These are phyloP conservation scores for Zingel zingel DNA, from an alignment of 2,113 vertebrate species.

Conservation along the genomic window DNA sequence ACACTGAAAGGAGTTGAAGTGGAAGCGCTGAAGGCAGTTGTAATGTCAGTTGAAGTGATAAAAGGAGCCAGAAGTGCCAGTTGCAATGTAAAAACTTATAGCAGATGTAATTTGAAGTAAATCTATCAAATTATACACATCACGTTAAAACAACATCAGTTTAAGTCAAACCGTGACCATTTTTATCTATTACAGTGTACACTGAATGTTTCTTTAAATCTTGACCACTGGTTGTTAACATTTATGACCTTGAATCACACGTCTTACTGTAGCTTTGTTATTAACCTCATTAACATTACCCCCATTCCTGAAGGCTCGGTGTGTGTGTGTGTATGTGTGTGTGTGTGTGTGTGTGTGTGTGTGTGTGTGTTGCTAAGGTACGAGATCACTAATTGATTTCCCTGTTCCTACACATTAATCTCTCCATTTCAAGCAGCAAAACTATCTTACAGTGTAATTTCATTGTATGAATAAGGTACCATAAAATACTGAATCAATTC, in stretches of 20 bases:
- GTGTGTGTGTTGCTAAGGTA: neutral
- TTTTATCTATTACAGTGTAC: neutral
- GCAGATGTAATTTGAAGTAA: neutral
- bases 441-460: neutral
- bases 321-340: slow-evolving; percentile 28
- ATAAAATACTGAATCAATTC: neutral
- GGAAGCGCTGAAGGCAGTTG: too few species aligned
- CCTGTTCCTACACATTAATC: slow-evolving; percentile 3
- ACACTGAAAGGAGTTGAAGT: neutral
- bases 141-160: too few species aligned
- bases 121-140: neutral
- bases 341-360: slow-evolving; percentile 16
- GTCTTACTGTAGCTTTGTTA: slow-evolving; percentile 51
- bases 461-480: neutral
- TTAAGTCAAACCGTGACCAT: neutral
- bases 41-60: neutral
- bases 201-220: slow-evolving; percentile 24
- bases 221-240: neutral
- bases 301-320: slow-evolving; percentile 27
- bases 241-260: slow-evolving; percentile 45
- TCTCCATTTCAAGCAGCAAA: neutral
- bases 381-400: slow-evolving; percentile 7
- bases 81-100: neutral
- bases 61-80: too few species aligned
- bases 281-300: slow-evolving; percentile 54